Percentiles rank a stretch among this genome's conserved stretches.
Evolutionary conservation across 1,140 invertebrate genomes (phyloP).

Genomic region (Drosophila albomicans): DNA sequence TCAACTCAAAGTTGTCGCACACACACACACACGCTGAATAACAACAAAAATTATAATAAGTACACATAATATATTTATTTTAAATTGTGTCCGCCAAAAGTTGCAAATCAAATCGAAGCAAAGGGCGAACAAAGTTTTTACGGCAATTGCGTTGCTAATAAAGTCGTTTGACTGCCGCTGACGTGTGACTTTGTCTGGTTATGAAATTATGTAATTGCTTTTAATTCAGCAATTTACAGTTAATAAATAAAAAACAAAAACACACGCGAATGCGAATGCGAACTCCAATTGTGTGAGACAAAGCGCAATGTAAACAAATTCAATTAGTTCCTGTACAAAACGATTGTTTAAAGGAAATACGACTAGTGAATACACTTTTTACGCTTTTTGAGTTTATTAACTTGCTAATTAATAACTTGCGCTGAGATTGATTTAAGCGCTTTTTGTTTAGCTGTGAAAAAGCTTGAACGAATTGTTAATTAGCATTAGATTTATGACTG

Average conservation of each 20-base stretch:
- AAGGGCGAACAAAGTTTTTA: neutral
- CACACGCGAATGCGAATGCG: constrained; percentile 13
- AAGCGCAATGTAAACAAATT: constrained; percentile 48
- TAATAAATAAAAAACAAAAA: constrained; percentile 49
- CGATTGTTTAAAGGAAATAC: neutral
- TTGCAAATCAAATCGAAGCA: constrained; percentile 59
- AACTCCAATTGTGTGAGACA: constrained; percentile 43
- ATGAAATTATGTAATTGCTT: constrained; percentile 75
- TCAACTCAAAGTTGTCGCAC: constrained; percentile 43
- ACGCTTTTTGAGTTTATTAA: neutral
- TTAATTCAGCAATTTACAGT: constrained; percentile 76
- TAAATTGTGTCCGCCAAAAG: neutral
- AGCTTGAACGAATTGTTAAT: neutral
- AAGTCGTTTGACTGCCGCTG: constrained; percentile 60
- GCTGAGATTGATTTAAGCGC: neutral
- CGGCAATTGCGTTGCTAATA: constrained; percentile 71
- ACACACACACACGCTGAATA: constrained; percentile 29
- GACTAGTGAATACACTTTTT: constrained; percentile 5
- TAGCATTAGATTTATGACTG: constrained; percentile 1
- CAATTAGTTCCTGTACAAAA: constrained; percentile 45
- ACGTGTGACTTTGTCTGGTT: constrained; percentile 55
- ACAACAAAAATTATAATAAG: constrained; percentile 39
- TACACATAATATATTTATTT: constrained; percentile 44
- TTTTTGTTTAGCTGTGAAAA: neutral
- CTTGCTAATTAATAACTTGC: neutral